These are phyloP conservation scores for Tychaedon coryphoeus DNA, from an alignment of 2,113 vertebrate genomes.

Conservation along the genomic window DNA sequence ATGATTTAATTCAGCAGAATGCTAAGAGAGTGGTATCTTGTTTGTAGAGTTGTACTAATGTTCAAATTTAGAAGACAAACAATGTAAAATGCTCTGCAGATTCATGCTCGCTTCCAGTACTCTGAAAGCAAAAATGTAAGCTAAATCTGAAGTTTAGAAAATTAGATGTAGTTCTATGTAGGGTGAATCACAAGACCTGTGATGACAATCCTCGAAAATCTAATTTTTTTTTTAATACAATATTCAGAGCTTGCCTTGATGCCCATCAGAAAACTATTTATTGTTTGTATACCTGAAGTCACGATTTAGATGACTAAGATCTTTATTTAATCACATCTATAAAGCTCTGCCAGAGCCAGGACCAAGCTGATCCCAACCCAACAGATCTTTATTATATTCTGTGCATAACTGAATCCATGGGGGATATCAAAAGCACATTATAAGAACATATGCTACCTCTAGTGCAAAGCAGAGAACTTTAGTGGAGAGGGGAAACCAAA, in stretches of 20 bases:
- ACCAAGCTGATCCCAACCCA: background rate
- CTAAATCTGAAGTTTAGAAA: background rate
- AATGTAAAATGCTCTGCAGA: background rate
- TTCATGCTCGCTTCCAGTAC: background rate
- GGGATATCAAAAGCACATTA: background rate
- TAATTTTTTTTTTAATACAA: background rate
- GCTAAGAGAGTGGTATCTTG: background rate
- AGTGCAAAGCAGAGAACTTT: background rate
- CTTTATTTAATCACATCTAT: background rate
- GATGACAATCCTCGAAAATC: background rate
- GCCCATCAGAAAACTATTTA: background rate
- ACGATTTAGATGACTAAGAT: accelerated
- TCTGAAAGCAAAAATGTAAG: background rate
- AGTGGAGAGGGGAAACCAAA: background rate
- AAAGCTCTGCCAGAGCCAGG: background rate
- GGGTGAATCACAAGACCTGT: background rate
- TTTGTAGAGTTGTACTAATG: background rate
- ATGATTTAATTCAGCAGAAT: background rate
- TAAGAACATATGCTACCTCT: background rate
- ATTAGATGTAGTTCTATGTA: background rate
- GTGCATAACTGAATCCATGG: background rate
- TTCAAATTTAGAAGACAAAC: background rate
- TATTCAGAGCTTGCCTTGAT: background rate
- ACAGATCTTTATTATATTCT: background rate
- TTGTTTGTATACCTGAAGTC: background rate